These are phyloP conservation scores for Bujurquina vittata DNA, from an alignment of 2,113 vertebrate species.

Conservation along the genomic window DNA sequence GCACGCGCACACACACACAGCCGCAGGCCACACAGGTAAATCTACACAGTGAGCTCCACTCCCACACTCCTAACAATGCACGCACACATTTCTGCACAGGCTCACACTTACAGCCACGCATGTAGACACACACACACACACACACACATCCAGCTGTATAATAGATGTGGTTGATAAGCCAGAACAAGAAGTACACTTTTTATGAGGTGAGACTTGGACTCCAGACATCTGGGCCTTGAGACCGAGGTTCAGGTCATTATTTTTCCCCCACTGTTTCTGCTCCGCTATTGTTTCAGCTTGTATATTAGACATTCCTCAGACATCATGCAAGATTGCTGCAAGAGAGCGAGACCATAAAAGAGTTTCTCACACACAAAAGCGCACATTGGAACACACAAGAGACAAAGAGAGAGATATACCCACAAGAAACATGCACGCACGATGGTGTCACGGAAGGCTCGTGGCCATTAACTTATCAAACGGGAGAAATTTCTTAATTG, in stretches of 20 bases:
- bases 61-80: constrained; percentile 12
- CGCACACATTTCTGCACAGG: constrained; percentile 13
- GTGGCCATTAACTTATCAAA: constrained; percentile 21
- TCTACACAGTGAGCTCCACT: not conserved
- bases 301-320: constrained; percentile 73
- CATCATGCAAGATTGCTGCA: constrained; percentile 61
- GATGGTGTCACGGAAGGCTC: constrained; percentile 14
- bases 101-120: not conserved
- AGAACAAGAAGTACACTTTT: constrained; percentile 62
- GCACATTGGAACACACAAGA: not conserved
- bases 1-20: not conserved
- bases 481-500: constrained; percentile 19
- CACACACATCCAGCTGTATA: constrained; percentile 36
- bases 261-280: constrained; percentile 52
- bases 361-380: constrained; percentile 39
- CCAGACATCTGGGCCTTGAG: constrained; percentile 67
- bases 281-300: constrained; percentile 59
- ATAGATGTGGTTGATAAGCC: constrained; percentile 60
- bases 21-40: constrained; percentile 22
- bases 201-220: constrained; percentile 70
- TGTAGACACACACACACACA: constrained; percentile 1
- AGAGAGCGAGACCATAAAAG: constrained; percentile 57
- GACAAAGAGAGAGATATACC: not conserved
- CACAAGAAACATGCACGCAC: not conserved
- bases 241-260: constrained; percentile 57